Conservation (phyloP, 2,113 vertebrate genomes). For the Rhinoptilus africanus region DNA sequence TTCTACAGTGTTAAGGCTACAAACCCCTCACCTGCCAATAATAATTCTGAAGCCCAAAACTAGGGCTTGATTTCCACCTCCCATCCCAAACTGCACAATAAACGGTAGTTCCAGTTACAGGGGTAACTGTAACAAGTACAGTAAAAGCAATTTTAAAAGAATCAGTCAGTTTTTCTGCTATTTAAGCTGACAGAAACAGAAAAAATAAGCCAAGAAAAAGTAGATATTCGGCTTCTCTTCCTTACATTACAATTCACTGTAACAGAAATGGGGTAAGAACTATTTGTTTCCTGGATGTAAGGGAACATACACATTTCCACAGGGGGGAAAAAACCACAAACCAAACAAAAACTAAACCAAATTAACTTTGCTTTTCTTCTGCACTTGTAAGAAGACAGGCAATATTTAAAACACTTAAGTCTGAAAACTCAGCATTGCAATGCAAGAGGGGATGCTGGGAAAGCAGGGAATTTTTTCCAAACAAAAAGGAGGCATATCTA, state of each 20-base stretch:
- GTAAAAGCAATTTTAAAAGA: not conserved
- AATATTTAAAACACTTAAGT: not conserved
- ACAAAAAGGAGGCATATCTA: not conserved
- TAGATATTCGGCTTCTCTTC: not conserved
- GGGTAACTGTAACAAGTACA: not conserved
- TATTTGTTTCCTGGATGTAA: not conserved
- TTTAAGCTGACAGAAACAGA: not conserved
- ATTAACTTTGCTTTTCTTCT: not conserved
- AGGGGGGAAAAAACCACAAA: not conserved
- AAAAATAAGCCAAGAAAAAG: not conserved
- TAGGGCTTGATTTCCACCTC: not conserved
- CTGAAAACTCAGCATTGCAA: not conserved
- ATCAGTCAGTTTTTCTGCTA: not conserved
- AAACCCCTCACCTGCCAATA: not conserved
- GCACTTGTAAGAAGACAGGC: not conserved
- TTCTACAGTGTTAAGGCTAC: not conserved
- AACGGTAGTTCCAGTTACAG: not conserved
- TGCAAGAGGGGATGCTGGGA: not conserved
- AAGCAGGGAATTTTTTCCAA: not conserved
- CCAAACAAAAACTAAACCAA: not conserved
- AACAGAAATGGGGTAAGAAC: not conserved
- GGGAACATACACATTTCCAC: not conserved
- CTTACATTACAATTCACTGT: not conserved
- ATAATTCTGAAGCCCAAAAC: not conserved
- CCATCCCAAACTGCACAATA: not conserved